Conservation (phyloP, 2,888 invertebrate genomes). For the Brachylomia viminalis region DNA sequence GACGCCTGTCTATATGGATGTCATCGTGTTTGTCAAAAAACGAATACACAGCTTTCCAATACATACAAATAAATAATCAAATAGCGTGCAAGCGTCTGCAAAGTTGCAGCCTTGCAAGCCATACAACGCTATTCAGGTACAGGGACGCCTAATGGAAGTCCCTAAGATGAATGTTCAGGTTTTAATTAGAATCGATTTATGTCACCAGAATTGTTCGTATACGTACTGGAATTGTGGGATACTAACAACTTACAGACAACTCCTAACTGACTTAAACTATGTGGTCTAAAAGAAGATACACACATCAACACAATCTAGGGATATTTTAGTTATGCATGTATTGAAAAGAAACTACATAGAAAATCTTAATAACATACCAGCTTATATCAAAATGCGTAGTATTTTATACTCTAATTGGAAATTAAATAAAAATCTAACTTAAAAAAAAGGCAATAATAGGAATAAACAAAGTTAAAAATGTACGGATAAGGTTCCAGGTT, state of each 20-base stretch:
- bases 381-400: too few species aligned
- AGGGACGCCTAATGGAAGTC: constrained; percentile 82
- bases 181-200: constrained; percentile 83
- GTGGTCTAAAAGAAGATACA: neutral
- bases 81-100: constrained; percentile 66
- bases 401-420: too few species aligned
- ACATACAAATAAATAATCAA: constrained; percentile 20
- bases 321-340: too few species aligned
- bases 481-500: too few species aligned
- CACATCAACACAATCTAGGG: too few species aligned
- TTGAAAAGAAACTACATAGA: too few species aligned
- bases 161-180: constrained; percentile 82
- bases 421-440: too few species aligned
- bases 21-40: neutral
- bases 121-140: constrained; percentile 78
- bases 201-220: constrained; percentile 69
- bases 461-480: too few species aligned
- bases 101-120: constrained; percentile 73
- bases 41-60: neutral
- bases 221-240: neutral
- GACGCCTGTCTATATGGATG: neutral
- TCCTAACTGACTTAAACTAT: neutral
- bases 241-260: neutral
- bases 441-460: too few species aligned
- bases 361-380: too few species aligned